Evolutionary conservation across 1,140 invertebrate genomes (phyloP).

Genomic region (Armadillidium nasatum): DNA sequence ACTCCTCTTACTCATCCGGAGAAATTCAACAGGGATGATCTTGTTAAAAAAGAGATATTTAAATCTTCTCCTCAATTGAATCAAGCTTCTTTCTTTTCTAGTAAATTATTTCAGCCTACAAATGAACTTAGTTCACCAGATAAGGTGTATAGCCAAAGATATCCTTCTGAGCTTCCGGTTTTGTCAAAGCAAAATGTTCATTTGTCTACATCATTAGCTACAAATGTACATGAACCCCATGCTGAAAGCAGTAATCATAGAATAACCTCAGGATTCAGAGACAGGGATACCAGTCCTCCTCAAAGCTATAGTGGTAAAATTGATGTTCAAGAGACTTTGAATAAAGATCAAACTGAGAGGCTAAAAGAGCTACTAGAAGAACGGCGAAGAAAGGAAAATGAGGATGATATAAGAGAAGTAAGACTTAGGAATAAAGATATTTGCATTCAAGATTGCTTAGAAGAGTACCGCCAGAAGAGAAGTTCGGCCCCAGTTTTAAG

Average conservation of each 20-base stretch:
- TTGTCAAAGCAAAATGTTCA: not conserved
- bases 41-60: not conserved
- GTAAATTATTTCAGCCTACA: not conserved
- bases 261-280: not conserved
- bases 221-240: not conserved
- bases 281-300: not conserved
- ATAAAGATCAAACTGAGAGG: not conserved
- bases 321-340: not conserved
- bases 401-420: slow-evolving; percentile 37
- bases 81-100: not conserved
- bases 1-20: slow-evolving; percentile 48
- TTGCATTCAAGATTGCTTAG: slow-evolving; percentile 33
- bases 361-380: slow-evolving; percentile 44
- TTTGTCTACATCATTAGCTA: not conserved
- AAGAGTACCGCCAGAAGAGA: slow-evolving; percentile 40
- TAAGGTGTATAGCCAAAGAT: not conserved
- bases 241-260: not conserved
- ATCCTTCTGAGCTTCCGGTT: not conserved
- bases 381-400: slow-evolving; percentile 52
- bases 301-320: not conserved
- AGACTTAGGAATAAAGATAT: slow-evolving; percentile 29
- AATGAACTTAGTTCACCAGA: not conserved
- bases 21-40: slow-evolving; percentile 40
- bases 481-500: slow-evolving; percentile 3
- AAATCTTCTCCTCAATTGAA: not conserved